phyloP scores from a whole-genome alignment of 1,140 invertebrate genomes.

The Diabrotica undecimpunctata region DNA sequence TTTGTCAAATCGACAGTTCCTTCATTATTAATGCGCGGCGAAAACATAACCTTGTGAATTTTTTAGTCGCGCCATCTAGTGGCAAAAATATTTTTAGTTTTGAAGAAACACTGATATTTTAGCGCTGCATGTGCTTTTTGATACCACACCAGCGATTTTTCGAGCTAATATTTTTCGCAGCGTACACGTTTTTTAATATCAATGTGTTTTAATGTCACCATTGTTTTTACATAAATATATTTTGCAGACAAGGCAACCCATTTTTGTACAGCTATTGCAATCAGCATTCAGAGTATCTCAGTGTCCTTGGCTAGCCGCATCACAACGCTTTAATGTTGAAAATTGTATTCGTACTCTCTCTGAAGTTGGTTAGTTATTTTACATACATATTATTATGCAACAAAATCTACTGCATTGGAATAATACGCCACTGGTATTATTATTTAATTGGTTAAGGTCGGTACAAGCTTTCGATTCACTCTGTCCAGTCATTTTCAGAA shows the following conservation, averaged over 20 bases:
- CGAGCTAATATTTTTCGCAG: not conserved
- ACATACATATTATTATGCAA: not conserved
- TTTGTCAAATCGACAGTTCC: too few relatives aligned
- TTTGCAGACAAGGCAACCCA: conserved; percentile 84
- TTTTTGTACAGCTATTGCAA: conserved; percentile 91
- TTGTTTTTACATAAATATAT: conserved; percentile 15
- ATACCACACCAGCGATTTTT: conserved; percentile 1
- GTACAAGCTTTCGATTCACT: too few relatives aligned
- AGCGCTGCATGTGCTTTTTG: not conserved
- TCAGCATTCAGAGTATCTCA: conserved; percentile 88
- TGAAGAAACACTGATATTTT: not conserved
- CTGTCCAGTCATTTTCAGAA: too few relatives aligned
- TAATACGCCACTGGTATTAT: conserved; percentile 8
- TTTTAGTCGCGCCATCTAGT: too few relatives aligned
- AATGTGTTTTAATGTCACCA: conserved; percentile 1
- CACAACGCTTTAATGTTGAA: conserved; percentile 88
- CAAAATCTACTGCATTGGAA: not conserved
- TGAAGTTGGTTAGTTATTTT: conserved; percentile 74
- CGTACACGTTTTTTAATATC: not conserved
- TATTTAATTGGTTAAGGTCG: not conserved
- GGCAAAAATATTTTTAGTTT: too few relatives aligned
- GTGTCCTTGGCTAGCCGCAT: conserved; percentile 80
- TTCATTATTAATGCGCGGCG: too few relatives aligned
- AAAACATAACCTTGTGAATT: too few relatives aligned
- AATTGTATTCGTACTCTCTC: conserved; percentile 91